These are phyloP conservation scores for Triplophysa rosa DNA, from an alignment of 2,113 vertebrate species.

Conservation along the genomic window DNA sequence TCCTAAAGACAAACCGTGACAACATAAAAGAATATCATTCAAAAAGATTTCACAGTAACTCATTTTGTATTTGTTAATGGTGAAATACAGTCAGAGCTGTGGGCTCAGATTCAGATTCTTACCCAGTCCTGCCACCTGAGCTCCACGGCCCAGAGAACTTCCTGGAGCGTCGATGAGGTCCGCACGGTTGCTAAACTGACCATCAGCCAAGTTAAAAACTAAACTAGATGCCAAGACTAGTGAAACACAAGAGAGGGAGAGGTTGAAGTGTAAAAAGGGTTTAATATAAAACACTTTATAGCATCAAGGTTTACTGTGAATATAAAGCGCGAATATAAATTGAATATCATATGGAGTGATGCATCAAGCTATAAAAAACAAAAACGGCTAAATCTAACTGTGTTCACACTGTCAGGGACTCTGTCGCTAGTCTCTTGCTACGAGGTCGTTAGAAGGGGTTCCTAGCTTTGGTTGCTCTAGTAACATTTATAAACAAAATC, in stretches of 20 bases:
- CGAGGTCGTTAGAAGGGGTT: too few species aligned
- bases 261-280: too few species aligned
- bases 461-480: too few species aligned
- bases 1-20: constrained; percentile 68
- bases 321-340: not conserved
- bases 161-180: constrained; percentile 96
- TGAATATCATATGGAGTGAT: too few species aligned
- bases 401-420: too few species aligned
- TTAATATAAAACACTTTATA: too few species aligned
- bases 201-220: constrained; percentile 91
- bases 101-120: constrained; percentile 56
- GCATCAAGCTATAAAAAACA: not conserved
- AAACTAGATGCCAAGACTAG: constrained; percentile 92
- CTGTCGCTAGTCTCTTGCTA: too few species aligned
- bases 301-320: not conserved
- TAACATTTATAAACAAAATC: too few species aligned
- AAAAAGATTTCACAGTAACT: not conserved
- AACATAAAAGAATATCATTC: not conserved
- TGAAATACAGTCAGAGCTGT: too few species aligned
- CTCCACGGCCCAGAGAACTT: constrained; percentile 94
- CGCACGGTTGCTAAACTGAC: constrained; percentile 92
- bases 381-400: too few species aligned
- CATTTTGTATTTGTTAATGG: not conserved
- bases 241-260: constrained; percentile 28
- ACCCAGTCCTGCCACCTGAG: constrained; percentile 95